Evolutionary conservation across 2,888 invertebrate species (phyloP).

Genomic region (Dichetophora obliterata): DNA sequence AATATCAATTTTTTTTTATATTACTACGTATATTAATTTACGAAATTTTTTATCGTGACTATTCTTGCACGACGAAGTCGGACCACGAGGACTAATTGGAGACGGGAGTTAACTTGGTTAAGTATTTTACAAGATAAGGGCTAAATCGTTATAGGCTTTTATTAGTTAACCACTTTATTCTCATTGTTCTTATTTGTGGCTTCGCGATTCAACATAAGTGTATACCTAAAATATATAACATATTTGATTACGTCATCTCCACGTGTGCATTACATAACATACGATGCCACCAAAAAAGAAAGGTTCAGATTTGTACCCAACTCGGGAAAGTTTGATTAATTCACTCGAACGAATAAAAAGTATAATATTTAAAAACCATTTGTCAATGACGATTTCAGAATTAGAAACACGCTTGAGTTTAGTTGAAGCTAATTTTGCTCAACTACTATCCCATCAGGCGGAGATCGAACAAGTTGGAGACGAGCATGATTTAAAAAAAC

Average conservation of each 20-base stretch:
- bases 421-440: conserved; percentile 8
- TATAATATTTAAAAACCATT: conserved; percentile 5
- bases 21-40: too few relatives aligned
- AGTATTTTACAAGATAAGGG: too few relatives aligned
- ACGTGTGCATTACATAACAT: neutral
- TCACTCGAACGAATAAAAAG: conserved; percentile 20
- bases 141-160: too few relatives aligned
- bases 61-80: neutral
- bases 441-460: too few relatives aligned
- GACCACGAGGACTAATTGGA: neutral
- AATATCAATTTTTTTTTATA: too few relatives aligned
- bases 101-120: neutral
- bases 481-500: conserved; percentile 17
- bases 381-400: conserved; percentile 19
- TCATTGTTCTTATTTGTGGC: neutral
- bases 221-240: neutral
- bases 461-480: conserved; percentile 17
- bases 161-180: neutral
- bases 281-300: conserved; percentile 11
- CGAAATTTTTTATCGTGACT: neutral
- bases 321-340: conserved; percentile 17
- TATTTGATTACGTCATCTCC: neutral
- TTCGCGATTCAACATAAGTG: neutral
- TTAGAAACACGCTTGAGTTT: conserved; percentile 25
- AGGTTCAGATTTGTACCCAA: neutral